These are phyloP conservation scores for Haliclona indistincta DNA, from an alignment of 37 sponge, comb jelly and placozoan genomes.

Conservation along the genomic window DNA sequence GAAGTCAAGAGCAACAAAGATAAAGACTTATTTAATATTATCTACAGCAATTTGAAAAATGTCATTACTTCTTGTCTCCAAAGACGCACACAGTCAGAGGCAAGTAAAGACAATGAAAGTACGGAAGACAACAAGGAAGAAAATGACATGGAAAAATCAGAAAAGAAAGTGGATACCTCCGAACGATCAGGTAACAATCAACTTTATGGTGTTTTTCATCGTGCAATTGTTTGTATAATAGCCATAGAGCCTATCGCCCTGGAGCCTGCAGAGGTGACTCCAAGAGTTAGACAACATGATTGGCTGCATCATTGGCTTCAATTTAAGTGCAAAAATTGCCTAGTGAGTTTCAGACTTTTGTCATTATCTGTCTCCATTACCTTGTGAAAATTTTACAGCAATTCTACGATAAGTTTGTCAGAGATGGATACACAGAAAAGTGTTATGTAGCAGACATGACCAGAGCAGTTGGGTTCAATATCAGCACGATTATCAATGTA, in stretches of 20 bases:
- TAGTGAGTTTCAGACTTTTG: neutral
- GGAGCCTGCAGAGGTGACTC: neutral
- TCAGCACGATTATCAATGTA: too few species aligned
- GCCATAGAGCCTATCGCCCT: neutral
- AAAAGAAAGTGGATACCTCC: neutral
- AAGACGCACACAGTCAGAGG: neutral
- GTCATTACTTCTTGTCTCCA: neutral
- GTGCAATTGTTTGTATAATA: neutral
- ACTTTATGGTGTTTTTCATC: neutral
- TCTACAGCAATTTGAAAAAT: neutral
- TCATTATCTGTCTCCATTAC: neutral
- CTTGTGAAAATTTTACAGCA: neutral
- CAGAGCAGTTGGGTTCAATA: neutral
- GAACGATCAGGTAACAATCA: neutral
- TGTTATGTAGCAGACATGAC: constrained; percentile 5
- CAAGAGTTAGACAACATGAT: neutral
- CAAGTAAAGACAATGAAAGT: neutral
- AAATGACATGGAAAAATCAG: neutral
- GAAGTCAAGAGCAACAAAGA: constrained; percentile 25
- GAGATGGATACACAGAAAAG: constrained; percentile 8
- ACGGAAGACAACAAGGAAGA: constrained; percentile 9
- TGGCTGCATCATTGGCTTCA: neutral
- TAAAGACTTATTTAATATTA: neutral
- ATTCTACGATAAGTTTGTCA: constrained; percentile 11
- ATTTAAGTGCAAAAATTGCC: neutral